Percentiles rank a stretch among this genome's conserved stretches.
These are phyloP conservation scores for Drosophila austrosaltans DNA, from an alignment of 2,888 invertebrate species.

Conservation along the genomic window DNA sequence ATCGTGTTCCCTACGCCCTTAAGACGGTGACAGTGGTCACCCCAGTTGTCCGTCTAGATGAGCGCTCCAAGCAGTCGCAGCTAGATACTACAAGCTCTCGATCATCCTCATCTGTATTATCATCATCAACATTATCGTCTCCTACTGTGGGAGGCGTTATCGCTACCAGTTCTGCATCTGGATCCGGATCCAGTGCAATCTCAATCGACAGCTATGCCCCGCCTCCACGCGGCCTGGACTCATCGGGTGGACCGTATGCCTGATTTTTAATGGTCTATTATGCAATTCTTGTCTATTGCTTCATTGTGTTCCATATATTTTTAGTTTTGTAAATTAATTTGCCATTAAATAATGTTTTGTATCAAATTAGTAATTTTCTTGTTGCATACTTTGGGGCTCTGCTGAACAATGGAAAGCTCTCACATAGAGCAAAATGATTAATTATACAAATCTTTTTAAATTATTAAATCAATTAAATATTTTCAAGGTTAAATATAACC, in stretches of 20 bases:
- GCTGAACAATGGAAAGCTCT: conserved; percentile 19
- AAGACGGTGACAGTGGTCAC: conserved; percentile 40
- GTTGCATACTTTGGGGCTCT: conserved; percentile 29
- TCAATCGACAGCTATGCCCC: conserved; percentile 56
- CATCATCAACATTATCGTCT: neutral
- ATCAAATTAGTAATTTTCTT: neutral
- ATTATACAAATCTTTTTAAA: too few relatives aligned
- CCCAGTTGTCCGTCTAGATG: conserved; percentile 35
- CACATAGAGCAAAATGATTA: neutral
- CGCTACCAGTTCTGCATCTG: neutral
- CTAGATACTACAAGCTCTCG: neutral
- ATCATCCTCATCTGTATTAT: neutral
- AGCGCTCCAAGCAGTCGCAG: conserved; percentile 39
- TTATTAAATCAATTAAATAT: too few relatives aligned
- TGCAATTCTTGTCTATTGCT: conserved; percentile 19
- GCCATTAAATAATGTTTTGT: conserved; percentile 21
- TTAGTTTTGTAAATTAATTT: conserved; percentile 43
- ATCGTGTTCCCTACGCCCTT: conserved; percentile 81
- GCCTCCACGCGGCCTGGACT: conserved; percentile 46
- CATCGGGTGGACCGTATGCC: conserved; percentile 51
- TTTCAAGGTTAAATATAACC: too few relatives aligned
- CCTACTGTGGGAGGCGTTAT: neutral
- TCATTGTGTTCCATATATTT: conserved; percentile 47
- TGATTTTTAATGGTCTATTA: conserved; percentile 39
- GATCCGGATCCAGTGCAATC: conserved; percentile 1